Evolutionary conservation across 1,140 invertebrate species (phyloP).

Genomic region (Heliconius himera): DNA sequence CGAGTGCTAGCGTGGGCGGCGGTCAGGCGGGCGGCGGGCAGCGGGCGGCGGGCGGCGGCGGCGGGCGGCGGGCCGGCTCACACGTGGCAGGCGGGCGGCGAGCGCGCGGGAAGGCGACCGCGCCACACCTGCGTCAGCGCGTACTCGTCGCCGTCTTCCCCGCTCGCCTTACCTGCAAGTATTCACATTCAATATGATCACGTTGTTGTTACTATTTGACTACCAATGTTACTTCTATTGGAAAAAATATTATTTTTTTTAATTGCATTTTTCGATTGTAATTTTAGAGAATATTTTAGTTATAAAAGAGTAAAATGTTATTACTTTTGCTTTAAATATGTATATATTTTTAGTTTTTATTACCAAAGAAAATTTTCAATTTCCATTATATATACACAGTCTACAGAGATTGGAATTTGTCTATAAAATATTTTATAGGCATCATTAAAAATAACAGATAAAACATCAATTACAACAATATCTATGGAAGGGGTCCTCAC

Average conservation of each 20-base stretch:
- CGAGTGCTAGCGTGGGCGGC: conserved; percentile 23
- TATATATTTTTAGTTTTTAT: not conserved
- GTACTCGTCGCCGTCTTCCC: conserved; percentile 45
- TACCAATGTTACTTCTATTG: not conserved
- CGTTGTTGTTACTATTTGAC: not conserved
- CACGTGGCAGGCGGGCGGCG: conserved; percentile 71
- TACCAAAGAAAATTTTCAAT: not conserved
- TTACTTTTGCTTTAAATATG: not conserved
- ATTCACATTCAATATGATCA: conserved; percentile 9
- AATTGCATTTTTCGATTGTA: too few species aligned
- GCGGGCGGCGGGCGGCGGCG: not conserved
- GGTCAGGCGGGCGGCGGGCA: conserved; percentile 60
- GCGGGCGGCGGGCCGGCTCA: conserved; percentile 50
- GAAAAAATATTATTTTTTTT: too few species aligned
- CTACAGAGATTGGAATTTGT: conserved; percentile 16
- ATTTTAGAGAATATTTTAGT: not conserved
- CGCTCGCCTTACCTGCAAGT: conserved; percentile 65
- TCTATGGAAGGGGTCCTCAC: conserved; percentile 38
- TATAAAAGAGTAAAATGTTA: not conserved
- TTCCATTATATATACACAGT: not conserved
- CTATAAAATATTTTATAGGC: conserved; percentile 2
- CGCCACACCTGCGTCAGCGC: conserved; percentile 58
- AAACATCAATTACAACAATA: conserved; percentile 38
- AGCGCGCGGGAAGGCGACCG: conserved; percentile 63
- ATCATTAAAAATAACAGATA: conserved; percentile 33